These are phyloP conservation scores for Anas bernieri DNA, from an alignment of 2,797 vertebrate genomes.

Conservation along the genomic window DNA sequence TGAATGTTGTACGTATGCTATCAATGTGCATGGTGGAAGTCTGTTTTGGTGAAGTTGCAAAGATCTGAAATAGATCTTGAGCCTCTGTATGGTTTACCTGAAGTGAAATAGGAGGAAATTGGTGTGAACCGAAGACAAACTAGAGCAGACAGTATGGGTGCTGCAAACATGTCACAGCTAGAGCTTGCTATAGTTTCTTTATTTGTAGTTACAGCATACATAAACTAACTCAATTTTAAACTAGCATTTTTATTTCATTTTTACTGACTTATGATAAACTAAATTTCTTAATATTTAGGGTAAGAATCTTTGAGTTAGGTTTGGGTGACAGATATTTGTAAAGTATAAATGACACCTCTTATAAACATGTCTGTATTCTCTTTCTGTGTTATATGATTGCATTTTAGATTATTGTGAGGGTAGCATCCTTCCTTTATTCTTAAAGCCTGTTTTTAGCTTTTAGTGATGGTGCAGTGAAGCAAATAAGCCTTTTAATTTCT, in stretches of 20 bases:
- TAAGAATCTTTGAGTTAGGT: neutral
- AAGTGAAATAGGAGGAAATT: neutral
- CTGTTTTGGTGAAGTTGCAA: neutral
- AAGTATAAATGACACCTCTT: neutral
- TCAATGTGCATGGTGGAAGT: neutral
- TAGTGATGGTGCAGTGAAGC: neutral
- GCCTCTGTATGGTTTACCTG: neutral
- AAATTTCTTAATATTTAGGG: neutral
- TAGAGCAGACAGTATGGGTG: neutral
- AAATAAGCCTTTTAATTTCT: neutral
- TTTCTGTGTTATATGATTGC: neutral
- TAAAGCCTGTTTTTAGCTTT: neutral
- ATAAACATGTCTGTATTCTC: neutral
- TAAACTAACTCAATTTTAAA: neutral
- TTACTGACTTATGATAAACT: neutral
- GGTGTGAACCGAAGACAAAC: neutral
- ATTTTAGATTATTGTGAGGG: neutral
- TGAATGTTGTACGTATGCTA: too few relatives aligned
- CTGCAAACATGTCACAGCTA: neutral
- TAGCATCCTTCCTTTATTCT: neutral
- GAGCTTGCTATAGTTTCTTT: neutral
- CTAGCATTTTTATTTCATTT: neutral
- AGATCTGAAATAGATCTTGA: neutral
- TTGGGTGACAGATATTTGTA: neutral
- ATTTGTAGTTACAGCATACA: neutral